Conservation (phyloP, 2,113 vertebrate species). For the Sclerurus mexicanus region DNA sequence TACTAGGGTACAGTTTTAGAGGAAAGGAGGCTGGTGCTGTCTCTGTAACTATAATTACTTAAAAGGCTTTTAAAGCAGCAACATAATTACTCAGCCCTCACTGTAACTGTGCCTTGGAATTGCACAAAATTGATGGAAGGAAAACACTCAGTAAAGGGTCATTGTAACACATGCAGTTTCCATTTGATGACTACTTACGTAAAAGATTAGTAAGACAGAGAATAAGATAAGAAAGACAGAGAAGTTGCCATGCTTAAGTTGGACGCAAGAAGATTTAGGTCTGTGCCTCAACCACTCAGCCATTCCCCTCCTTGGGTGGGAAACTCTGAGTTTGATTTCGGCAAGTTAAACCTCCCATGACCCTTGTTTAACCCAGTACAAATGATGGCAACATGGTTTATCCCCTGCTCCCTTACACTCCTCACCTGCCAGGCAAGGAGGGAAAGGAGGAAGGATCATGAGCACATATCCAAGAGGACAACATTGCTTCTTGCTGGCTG, state of each 20-base stretch:
- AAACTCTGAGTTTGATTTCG: neutral
- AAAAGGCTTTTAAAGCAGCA: neutral
- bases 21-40: neutral
- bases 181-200: neutral
- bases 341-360: neutral
- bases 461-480: neutral
- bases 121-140: neutral
- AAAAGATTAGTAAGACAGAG: neutral
- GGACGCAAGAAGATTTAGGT: neutral
- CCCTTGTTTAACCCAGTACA: neutral
- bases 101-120: neutral
- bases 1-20: neutral
- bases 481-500: neutral
- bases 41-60: neutral
- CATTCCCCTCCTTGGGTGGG: rapidly evolving
- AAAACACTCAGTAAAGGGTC: neutral
- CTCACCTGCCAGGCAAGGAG: neutral
- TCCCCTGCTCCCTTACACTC: neutral
- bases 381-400: rapidly evolving
- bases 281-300: neutral
- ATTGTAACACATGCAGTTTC: neutral
- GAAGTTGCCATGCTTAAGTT: neutral
- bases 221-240: neutral
- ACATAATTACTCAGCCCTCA: neutral
- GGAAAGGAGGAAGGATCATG: neutral